Evolutionary conservation across 1,140 invertebrate species (phyloP), one percentile per base, ranked within the genome.

Genomic region (Battus philenor): DNA sequence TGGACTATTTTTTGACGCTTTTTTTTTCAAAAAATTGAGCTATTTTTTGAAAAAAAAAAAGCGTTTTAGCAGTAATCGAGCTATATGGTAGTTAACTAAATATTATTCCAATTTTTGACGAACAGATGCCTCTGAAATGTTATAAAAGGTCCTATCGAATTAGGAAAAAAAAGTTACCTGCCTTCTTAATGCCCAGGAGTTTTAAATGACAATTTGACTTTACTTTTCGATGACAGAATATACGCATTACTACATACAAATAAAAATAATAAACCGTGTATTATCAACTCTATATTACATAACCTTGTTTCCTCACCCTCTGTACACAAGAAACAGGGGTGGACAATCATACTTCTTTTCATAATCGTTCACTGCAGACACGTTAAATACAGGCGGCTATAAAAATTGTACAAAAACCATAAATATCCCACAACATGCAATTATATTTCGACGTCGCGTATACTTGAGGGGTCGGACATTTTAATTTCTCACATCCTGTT

Each of bases 331-430:
- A 61, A 44, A 33, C 34, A 43, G 32, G 63, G 68, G 64, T 52
- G 52, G 64, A 67, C 69, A 68, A 69, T 68, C 63, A 64, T 61
- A 57, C 56, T 63, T 61, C 54, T 63, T 67, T 70, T 70, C 70
- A 73, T 75, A 75, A 80, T 75, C 76, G 71, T 70, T 69, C 47
- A 43, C 57, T 50, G 59, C 72, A 80, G 68, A 70, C 61, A 66
- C 72, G 76, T 83, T 83, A 80, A 80, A 69, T 62, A 70, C 79
- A 83, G 76, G 60, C 71, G 63, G 45, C 68, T 63, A 79, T 83
- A 78, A 80, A 81, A 78, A 71, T 77, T 72, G 65, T 64, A 59
- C 64, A 55, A 59, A 66, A 59, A 61, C 66, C 71, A 77, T 81
- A 78, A 78, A 81, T 81, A 75, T 68, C 50, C 45, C 56, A 36